A percentile compares a stretch with the other conserved stretches of the same genome.
Conservation (phyloP, 2,888 invertebrate genomes). For the Netelia fuscicornis region DNA sequence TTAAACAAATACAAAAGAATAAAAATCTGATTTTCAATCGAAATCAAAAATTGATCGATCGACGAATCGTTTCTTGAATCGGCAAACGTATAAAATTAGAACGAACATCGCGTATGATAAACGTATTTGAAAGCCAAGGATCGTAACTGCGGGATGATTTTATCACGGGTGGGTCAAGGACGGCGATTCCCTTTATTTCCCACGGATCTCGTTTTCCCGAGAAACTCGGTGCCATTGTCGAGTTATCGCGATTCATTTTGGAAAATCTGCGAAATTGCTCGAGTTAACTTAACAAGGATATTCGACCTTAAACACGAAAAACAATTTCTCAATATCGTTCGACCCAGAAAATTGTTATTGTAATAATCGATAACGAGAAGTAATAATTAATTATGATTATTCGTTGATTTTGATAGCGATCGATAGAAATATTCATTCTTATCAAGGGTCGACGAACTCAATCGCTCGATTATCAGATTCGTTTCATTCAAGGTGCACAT, state of each 20-base stretch:
- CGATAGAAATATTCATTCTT: not conserved
- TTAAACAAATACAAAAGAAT: not conserved
- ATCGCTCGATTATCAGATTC: not conserved
- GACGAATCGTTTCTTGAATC: not conserved
- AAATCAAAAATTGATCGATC: not conserved
- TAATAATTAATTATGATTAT: not conserved
- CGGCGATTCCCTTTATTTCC: constrained; percentile 44
- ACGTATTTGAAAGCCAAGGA: constrained; percentile 46
- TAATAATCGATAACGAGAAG: constrained; percentile 1
- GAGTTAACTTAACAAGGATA: constrained; percentile 4
- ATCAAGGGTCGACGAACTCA: not conserved
- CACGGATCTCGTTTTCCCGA: constrained; percentile 28
- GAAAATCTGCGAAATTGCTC: constrained; percentile 9
- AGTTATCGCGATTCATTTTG: constrained; percentile 38
- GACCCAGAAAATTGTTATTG: constrained; percentile 11
- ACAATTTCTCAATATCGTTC: constrained; percentile 6
- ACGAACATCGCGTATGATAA: not conserved
- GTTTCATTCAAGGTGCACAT: not conserved
- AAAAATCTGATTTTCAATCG: not conserved
- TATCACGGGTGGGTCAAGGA: constrained; percentile 54
- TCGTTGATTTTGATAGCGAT: not conserved
- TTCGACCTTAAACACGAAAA: not conserved
- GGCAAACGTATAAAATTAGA: not conserved
- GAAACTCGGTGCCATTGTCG: constrained; percentile 33
- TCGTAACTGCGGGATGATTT: constrained; percentile 31